Conservation (phyloP, 2,113 vertebrate species). For the Dipodomys merriami region DNA sequence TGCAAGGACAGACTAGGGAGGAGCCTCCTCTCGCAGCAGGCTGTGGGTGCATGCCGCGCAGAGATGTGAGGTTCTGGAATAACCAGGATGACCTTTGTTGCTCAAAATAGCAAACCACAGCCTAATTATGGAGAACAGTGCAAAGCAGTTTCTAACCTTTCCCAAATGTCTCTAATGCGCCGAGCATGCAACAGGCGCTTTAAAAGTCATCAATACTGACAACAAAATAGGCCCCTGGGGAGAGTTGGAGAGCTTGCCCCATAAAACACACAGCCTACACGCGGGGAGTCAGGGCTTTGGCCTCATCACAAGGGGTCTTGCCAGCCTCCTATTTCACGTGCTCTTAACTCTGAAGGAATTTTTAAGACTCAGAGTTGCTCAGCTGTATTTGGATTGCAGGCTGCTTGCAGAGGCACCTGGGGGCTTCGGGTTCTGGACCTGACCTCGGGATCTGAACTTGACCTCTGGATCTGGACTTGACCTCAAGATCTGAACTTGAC, state of each 20-base stretch:
- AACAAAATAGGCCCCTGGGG: fast-evolving
- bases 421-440: neutral
- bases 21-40: neutral
- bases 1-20: neutral
- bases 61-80: neutral
- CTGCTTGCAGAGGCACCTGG: neutral
- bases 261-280: too few species aligned
- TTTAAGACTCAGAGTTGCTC: neutral
- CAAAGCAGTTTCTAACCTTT: neutral
- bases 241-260: neutral
- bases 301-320: fast-evolving
- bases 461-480: too few species aligned
- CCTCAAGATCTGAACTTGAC: too few species aligned
- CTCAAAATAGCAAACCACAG: neutral
- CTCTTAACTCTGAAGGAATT: neutral
- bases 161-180: neutral
- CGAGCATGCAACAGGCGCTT: neutral
- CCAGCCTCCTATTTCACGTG: too few species aligned
- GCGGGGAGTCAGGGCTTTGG: neutral
- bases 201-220: fast-evolving
- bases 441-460: too few species aligned
- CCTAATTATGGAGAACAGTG: fast-evolving
- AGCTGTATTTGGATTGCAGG: neutral
- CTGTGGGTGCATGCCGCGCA: neutral
- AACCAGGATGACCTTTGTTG: neutral